Conservation (phyloP, 2,113 vertebrate genomes). For the Furnarius figulus region DNA sequence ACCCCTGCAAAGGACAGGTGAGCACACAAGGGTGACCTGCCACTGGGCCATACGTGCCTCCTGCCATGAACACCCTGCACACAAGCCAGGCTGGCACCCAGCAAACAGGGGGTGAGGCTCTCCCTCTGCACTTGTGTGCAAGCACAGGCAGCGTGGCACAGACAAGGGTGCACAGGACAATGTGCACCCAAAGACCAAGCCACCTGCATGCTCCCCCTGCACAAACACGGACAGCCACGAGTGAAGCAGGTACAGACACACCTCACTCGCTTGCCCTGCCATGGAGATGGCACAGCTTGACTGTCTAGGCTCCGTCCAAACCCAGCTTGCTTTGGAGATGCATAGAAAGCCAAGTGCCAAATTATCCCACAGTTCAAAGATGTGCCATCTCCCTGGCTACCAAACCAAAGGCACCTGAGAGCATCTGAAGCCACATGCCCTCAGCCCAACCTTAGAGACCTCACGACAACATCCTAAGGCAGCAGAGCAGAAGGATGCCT, state of each 20-base stretch:
- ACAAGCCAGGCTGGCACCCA: fast-evolving
- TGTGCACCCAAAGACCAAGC: fast-evolving
- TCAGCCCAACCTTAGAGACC: background rate
- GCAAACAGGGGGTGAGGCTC: fast-evolving
- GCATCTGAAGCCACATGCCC: background rate
- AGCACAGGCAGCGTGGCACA: fast-evolving
- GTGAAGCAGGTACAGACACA: background rate
- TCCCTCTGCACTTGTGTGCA: background rate
- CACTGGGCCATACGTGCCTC: fast-evolving
- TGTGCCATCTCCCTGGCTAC: background rate
- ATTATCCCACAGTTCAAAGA: background rate
- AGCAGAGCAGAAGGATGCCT: background rate
- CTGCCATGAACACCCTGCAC: fast-evolving
- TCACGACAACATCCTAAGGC: background rate
- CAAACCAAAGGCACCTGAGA: background rate
- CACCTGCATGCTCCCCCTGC: background rate
- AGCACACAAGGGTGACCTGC: background rate
- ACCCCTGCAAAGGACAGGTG: background rate
- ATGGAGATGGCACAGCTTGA: background rate
- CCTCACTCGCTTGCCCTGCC: background rate
- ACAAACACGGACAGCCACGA: fast-evolving
- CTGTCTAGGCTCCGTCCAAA: background rate
- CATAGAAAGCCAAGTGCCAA: background rate
- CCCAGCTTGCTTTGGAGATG: background rate
- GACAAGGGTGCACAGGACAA: background rate